Evolutionary conservation across 2,113 vertebrate species (phyloP).

Genomic region (Centropus unirufus): DNA sequence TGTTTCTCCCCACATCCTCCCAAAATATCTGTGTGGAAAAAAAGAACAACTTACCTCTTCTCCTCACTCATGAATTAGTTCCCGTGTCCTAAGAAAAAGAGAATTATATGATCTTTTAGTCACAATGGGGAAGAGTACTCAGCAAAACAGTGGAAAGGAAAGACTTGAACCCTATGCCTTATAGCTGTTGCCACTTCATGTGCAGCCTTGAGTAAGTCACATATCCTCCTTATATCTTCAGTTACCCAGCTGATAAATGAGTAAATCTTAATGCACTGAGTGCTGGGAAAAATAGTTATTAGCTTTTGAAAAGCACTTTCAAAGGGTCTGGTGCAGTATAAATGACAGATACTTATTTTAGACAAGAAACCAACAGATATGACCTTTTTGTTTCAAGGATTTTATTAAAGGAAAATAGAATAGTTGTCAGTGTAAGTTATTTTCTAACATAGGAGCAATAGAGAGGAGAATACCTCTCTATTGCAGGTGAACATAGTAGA

Average conservation of each 20-base stretch:
- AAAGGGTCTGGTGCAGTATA: background rate
- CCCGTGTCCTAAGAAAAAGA: background rate
- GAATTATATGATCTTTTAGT: background rate
- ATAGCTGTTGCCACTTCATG: background rate
- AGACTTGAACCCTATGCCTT: background rate
- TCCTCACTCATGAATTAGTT: background rate
- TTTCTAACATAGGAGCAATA: background rate
- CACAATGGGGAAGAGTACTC: background rate
- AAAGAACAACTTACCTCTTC: background rate
- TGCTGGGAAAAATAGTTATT: conserved; percentile 11
- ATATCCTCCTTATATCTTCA: background rate
- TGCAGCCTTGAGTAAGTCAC: background rate
- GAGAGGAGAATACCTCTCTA: background rate
- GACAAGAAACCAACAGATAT: conserved; percentile 4
- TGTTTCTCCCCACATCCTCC: accelerated
- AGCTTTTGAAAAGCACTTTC: conserved; percentile 37
- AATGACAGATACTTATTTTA: conserved; percentile 34
- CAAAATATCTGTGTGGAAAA: too few species aligned
- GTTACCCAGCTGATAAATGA: conserved; percentile 20
- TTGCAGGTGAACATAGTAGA: background rate
- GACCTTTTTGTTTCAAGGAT: conserved; percentile 40
- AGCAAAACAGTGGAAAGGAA: background rate
- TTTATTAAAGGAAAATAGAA: conserved; percentile 39
- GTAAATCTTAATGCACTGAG: conserved; percentile 19
- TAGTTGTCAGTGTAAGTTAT: conserved; percentile 45